Conservation (phyloP, 1,140 invertebrate genomes). For the Cyphomyrmex costatus region DNA sequence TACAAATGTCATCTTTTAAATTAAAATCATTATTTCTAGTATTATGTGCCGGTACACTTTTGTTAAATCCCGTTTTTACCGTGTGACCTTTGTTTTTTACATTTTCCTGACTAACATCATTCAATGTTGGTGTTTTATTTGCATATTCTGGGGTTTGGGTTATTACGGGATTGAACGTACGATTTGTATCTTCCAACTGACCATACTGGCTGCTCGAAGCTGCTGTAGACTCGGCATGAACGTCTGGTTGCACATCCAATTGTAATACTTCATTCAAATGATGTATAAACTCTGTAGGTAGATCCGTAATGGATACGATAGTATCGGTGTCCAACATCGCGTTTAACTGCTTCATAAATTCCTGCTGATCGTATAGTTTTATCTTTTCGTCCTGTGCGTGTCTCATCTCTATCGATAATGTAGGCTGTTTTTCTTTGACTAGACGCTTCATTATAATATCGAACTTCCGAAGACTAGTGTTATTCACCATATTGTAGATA, state of each 20-base stretch:
- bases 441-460: constrained; percentile 85
- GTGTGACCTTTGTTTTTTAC: not conserved
- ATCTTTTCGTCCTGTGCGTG: constrained; percentile 83
- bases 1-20: constrained; percentile 16
- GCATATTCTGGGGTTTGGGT: not conserved
- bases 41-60: not conserved
- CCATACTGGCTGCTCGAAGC: constrained; percentile 23
- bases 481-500: constrained; percentile 85
- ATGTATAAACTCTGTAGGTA: constrained; percentile 85
- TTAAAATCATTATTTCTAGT: not conserved
- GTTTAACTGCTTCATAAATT: constrained; percentile 85
- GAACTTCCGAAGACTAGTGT: constrained; percentile 84
- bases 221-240: not conserved
- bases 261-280: constrained; percentile 85
- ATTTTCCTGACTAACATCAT: not conserved
- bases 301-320: constrained; percentile 81
- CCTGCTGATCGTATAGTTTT: constrained; percentile 81
- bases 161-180: not conserved
- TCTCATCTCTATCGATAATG: constrained; percentile 80
- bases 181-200: not conserved
- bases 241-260: constrained; percentile 75
- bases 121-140: not conserved
- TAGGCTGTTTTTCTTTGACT: constrained; percentile 82
- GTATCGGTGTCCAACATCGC: constrained; percentile 84
- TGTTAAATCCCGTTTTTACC: not conserved